Evolutionary conservation across 2,888 invertebrate species (phyloP).

Genomic region (Temnothorax ravouxi): DNA sequence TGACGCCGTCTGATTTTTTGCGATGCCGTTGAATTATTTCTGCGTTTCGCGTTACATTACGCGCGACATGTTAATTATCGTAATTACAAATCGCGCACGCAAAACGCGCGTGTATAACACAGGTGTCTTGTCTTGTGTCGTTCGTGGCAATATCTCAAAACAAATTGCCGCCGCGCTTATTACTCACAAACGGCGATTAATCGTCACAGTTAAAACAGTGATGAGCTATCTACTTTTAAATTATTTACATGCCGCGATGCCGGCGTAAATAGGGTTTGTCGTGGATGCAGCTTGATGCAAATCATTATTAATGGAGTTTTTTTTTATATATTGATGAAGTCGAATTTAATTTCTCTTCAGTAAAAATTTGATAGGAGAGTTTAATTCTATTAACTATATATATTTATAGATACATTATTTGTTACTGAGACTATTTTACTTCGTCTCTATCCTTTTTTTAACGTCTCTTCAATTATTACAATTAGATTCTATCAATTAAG

Average conservation of each 20-base stretch:
- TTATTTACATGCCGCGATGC: constrained; percentile 43
- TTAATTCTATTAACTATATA: not conserved
- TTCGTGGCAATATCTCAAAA: constrained; percentile 35
- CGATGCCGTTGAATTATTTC: constrained; percentile 35
- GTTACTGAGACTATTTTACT: not conserved
- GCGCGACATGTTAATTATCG: constrained; percentile 55
- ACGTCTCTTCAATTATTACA: not conserved
- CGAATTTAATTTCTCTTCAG: not conserved
- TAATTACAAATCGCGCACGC: constrained; percentile 41
- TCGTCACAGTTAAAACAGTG: constrained; percentile 51
- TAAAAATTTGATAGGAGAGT: not conserved
- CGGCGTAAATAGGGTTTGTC: constrained; percentile 2
- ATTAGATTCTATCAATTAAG: not conserved
- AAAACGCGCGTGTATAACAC: constrained; percentile 40
- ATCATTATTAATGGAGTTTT: constrained; percentile 18
- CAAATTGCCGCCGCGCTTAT: constrained; percentile 50
- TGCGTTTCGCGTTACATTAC: constrained; percentile 34
- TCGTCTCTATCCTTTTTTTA: no score
- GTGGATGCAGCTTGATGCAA: constrained; percentile 3
- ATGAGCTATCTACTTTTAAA: constrained; percentile 47
- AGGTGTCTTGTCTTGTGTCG: constrained; percentile 53
- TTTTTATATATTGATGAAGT: not conserved
- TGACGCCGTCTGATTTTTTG: constrained; percentile 37
- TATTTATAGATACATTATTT: not conserved
- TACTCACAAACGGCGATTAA: constrained; percentile 58